Evolutionary conservation across 2,113 vertebrate genomes (phyloP).

Genomic region (Rhynchomys soricoides): DNA sequence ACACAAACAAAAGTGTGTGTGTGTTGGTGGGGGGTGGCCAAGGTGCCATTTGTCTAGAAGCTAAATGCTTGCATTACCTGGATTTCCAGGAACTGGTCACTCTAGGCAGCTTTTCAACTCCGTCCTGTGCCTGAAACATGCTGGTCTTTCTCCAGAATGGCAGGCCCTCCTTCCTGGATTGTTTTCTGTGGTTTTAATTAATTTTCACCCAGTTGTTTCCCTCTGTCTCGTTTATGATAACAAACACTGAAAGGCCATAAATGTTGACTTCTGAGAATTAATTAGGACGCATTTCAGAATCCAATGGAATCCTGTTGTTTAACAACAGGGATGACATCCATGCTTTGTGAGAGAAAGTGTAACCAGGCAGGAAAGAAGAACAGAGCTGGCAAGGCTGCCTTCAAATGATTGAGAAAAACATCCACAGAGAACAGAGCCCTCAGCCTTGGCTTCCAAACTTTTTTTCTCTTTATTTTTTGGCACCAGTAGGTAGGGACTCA

Average conservation of each 20-base stretch:
- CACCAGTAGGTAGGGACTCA: neutral
- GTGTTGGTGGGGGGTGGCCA: neutral
- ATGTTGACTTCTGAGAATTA: neutral
- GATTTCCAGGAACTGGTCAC: neutral
- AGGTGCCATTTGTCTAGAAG: neutral
- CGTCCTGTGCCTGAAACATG: neutral
- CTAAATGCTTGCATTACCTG: neutral
- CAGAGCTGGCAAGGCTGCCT: neutral
- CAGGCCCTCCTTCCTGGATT: neutral
- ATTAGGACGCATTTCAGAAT: neutral
- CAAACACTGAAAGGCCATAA: neutral
- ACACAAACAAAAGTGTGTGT: neutral
- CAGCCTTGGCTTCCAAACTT: neutral
- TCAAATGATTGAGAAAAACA: neutral
- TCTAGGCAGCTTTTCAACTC: neutral
- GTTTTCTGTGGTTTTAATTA: neutral
- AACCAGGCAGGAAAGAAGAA: neutral
- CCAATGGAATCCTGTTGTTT: neutral
- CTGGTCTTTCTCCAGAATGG: neutral
- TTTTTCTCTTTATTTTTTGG: neutral
- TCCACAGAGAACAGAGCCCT: neutral
- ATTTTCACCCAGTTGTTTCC: neutral
- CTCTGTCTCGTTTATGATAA: slow-evolving; percentile 4
- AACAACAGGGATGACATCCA: slow-evolving; percentile 4
- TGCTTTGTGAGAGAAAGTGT: neutral